Base-by-base conservation (phyloP, 2,888 invertebrate genomes). In the Clitarchus hookeri region DNA sequence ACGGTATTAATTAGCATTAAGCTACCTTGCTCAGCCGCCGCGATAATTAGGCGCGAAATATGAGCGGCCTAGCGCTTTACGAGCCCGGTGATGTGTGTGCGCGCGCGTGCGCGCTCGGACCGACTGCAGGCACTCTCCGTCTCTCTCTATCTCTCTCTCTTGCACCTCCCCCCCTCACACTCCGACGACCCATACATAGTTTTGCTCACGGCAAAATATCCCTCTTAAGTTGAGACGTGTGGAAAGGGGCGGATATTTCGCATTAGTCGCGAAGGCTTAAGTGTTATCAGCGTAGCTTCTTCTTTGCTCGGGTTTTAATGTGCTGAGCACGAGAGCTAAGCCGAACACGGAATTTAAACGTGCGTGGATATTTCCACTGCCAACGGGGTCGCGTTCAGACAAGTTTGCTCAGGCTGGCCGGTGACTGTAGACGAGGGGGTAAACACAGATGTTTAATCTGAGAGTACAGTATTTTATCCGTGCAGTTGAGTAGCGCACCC, bases 111-210 rank as follows among this genome's bases (percentile, higher is more conserved):
- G 65, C 65, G 19, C 19, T 1, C 23, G 65, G 65, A 65, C 65
- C 65, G 65, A 65, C 23, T 65, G 53, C 53, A 53, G 53, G 11
- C n/a, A 6, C 80, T 48, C 44, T 84, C 44, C 48, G 8, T 44
- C 84, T 84, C 84, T 84, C 84, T 84, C 84, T 84, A 8, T 84
- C n/a, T n/a, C 84, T 84, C 44, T 48, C 84, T 9, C 84, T 53
- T 19, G 3, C 54, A 1, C 54, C 84, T 11, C 16, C 16, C n/a
- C 25, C 16, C 23, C 36, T 36, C 54, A n/a, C n/a, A n/a, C n/a
- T n/a, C 16, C 48, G 44, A 19, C n/a, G 3, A 8, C 84, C 19
- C 36, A 4, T 3, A 36, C 4, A 36, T 36, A 36, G 36, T 36
- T 13, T 53, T 1, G 2, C 44, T 44, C 12, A 48, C 44, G 84